Conservation (phyloP, 2,888 invertebrate species). For the Chelonus formosanus region DNA sequence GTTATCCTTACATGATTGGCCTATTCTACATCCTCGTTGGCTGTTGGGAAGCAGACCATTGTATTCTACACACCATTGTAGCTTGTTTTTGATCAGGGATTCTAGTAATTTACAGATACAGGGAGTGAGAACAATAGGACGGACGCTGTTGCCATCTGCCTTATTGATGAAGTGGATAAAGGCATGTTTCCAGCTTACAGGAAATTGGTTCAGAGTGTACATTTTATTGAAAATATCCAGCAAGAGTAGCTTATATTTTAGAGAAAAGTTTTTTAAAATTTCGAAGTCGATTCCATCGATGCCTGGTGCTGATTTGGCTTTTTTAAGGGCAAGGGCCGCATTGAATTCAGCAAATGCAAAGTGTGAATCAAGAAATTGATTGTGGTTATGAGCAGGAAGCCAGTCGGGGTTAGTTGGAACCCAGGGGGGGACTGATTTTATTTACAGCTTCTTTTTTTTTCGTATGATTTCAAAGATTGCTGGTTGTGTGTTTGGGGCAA, state of each 20-base stretch:
- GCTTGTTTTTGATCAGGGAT: not conserved
- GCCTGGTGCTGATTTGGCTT: not conserved
- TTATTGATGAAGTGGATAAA: constrained; percentile 6
- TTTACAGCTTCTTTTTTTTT: too few relatives aligned
- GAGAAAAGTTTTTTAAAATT: not conserved
- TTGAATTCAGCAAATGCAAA: constrained; percentile 23
- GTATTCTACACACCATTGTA: constrained; percentile 10
- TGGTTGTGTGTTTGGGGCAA: too few relatives aligned
- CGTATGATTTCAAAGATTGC: too few relatives aligned
- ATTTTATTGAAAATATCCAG: constrained; percentile 9
- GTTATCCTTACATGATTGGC: not conserved
- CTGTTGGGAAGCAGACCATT: not conserved
- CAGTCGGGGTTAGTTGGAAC: constrained; percentile 9
- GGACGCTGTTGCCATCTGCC: not conserved
- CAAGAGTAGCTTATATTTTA: not conserved
- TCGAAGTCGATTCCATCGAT: not conserved
- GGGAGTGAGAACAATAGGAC: constrained; percentile 3
- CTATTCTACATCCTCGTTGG: not conserved
- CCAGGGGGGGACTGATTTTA: constrained; percentile 10
- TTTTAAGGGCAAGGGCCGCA: constrained; percentile 14
- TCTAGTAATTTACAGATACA: not conserved
- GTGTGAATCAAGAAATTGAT: constrained; percentile 6
- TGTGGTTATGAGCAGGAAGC: constrained; percentile 2
- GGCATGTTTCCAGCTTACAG: not conserved
- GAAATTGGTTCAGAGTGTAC: not conserved